Conservation (phyloP, 1,140 invertebrate genomes). For the Papilio helenus region DNA sequence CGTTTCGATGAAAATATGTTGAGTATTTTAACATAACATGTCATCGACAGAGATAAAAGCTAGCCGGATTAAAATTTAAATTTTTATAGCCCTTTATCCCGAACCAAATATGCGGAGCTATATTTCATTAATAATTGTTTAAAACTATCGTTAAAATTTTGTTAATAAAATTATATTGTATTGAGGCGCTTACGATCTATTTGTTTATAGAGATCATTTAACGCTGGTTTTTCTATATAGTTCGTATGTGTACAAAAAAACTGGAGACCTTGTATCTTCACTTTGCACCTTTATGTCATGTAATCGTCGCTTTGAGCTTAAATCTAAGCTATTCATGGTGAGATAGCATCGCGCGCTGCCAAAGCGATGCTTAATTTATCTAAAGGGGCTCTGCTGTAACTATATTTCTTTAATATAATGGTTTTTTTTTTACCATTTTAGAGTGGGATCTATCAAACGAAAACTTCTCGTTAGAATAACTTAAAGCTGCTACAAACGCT, state of each 20-base stretch:
- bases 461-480: too few species aligned
- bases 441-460: too few species aligned
- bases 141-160: conserved; percentile 20
- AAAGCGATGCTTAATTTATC: conserved; percentile 2
- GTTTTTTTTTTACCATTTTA: too few species aligned
- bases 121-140: conserved; percentile 21
- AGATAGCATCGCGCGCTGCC: conserved; percentile 9
- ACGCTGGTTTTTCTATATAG: not conserved
- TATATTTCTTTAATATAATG: not conserved
- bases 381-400: not conserved
- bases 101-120: conserved; percentile 16
- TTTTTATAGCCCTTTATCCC: conserved; percentile 1
- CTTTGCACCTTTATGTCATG: not conserved
- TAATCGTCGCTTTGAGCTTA: conserved; percentile 14
- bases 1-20: conserved; percentile 20
- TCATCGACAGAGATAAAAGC: conserved; percentile 27
- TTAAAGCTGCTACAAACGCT: too few species aligned
- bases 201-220: not conserved
- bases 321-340: not conserved
- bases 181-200: not conserved
- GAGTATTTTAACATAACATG: conserved; percentile 15
- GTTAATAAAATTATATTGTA: conserved; percentile 16
- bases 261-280: conserved; percentile 8
- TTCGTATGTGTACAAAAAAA: not conserved
- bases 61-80: conserved; percentile 23